Conservation (phyloP, 1,140 invertebrate genomes). For the Batillaria attramentaria region DNA sequence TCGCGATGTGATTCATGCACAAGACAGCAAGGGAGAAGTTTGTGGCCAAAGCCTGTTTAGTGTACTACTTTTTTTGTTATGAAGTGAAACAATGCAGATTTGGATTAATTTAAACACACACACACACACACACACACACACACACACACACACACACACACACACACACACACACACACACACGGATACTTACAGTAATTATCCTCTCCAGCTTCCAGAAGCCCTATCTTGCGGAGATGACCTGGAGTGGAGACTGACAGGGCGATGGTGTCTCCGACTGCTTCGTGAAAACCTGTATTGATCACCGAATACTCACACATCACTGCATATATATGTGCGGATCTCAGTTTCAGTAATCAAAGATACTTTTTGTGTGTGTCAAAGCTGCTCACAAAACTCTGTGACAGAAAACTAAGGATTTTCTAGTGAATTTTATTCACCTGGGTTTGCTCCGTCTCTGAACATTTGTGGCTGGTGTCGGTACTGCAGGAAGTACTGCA, state of each 20-base stretch:
- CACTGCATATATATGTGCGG: too few species aligned
- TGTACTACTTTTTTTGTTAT: background rate
- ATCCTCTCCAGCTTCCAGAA: background rate
- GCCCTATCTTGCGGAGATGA: conserved; percentile 82
- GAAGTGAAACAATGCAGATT: background rate
- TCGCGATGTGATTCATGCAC: background rate
- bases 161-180: conserved; percentile 29
- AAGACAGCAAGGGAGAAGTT: background rate
- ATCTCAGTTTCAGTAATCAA: too few species aligned
- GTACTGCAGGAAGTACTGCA: conserved; percentile 85
- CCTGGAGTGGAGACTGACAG: conserved; percentile 86
- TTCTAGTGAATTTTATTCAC: too few species aligned
- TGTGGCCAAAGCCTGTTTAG: background rate
- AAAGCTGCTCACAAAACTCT: too few species aligned
- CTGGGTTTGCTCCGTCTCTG: conserved; percentile 82
- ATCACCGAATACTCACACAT: background rate
- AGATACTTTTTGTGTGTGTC: too few species aligned
- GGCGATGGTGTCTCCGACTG: conserved; percentile 90
- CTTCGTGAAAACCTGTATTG: conserved; percentile 93
- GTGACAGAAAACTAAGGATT: too few species aligned
- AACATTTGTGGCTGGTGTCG: conserved; percentile 78
- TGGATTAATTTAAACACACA: background rate
- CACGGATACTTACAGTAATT: background rate
- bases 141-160: conserved; percentile 31
- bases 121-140: conserved; percentile 9